Conservation (phyloP, 2,888 invertebrate genomes). For the Eupeodes latifasciatus region DNA sequence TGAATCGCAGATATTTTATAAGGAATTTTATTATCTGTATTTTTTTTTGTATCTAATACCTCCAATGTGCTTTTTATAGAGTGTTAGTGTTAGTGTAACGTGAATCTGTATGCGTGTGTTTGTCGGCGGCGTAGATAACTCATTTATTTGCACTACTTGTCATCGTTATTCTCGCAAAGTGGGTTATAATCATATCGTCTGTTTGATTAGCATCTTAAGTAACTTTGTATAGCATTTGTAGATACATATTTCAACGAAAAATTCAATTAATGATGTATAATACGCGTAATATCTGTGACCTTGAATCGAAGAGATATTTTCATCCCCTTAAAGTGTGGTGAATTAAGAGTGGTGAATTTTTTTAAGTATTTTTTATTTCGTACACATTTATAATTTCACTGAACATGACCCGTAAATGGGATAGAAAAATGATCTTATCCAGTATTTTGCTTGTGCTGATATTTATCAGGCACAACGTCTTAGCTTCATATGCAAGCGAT, state of each 20-base stretch:
- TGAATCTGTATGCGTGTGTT: not conserved
- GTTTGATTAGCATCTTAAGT: not conserved
- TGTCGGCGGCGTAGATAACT: slow-evolving; percentile 11
- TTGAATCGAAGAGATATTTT: slow-evolving; percentile 28
- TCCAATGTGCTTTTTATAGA: slow-evolving; percentile 11
- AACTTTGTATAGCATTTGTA: not conserved
- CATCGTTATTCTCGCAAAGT: slow-evolving; percentile 31
- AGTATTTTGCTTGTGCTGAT: slow-evolving; percentile 54
- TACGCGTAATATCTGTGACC: slow-evolving; percentile 12
- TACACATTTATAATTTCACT: slow-evolving; percentile 4
- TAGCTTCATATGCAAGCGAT: slow-evolving; percentile 34
- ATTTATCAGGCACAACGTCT: slow-evolving; percentile 48
- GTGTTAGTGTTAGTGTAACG: not conserved
- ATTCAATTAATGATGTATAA: slow-evolving; percentile 41
- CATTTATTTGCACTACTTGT: slow-evolving; percentile 18
- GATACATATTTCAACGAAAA: not conserved
- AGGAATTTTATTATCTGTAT: not conserved
- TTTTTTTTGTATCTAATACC: not conserved
- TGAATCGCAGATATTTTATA: slow-evolving; percentile 1
- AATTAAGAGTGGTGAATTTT: slow-evolving; percentile 35
- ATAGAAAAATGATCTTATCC: slow-evolving; percentile 59
- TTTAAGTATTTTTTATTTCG: slow-evolving; percentile 11
- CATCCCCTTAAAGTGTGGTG: slow-evolving; percentile 12
- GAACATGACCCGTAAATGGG: slow-evolving; percentile 65
- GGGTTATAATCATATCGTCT: slow-evolving; percentile 22